Conservation (phyloP, 2,797 vertebrate species). For the Stomatorhinus walkeri region DNA sequence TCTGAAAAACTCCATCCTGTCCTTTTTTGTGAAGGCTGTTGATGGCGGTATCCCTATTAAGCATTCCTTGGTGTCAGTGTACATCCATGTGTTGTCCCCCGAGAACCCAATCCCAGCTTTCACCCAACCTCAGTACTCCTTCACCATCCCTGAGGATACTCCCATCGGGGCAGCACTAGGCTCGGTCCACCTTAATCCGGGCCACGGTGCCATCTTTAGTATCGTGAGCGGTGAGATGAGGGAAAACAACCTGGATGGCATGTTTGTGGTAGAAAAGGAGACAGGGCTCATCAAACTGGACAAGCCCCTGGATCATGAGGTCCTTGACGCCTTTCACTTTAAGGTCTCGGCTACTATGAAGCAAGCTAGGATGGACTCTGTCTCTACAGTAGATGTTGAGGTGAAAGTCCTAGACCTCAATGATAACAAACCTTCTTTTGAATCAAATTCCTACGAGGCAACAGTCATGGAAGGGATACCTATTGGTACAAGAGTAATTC, state of each 20-base stretch:
- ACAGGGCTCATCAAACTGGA: conserved; percentile 84
- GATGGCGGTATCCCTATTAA: conserved; percentile 82
- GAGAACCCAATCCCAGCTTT: conserved; percentile 78
- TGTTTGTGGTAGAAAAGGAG: conserved; percentile 82
- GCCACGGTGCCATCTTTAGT: conserved; percentile 62
- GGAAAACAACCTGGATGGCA: conserved; percentile 77
- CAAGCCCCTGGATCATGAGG: conserved; percentile 82
- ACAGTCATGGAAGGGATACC: conserved; percentile 86
- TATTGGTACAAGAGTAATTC: conserved; percentile 77
- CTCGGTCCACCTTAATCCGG: conserved; percentile 61
- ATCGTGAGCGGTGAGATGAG: conserved; percentile 73
- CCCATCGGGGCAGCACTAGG: conserved; percentile 78
- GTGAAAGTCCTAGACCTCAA: conserved; percentile 86
- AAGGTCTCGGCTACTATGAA: conserved; percentile 77
- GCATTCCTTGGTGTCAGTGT: conserved; percentile 87
- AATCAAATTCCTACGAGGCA: conserved; percentile 73
- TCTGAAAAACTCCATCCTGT: conserved; percentile 79
- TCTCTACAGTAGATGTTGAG: conserved; percentile 78
- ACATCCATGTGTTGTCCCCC: conserved; percentile 82
- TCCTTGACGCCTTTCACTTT: conserved; percentile 70
- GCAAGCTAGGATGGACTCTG: conserved; percentile 73
- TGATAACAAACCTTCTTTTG: conserved; percentile 92
- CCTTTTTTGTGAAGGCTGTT: conserved; percentile 93
- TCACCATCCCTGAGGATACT: conserved; percentile 75
- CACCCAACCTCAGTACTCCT: conserved; percentile 82